Base-by-base conservation (phyloP, 2,888 invertebrate species). In the Crossocerus cetratus region DNA sequence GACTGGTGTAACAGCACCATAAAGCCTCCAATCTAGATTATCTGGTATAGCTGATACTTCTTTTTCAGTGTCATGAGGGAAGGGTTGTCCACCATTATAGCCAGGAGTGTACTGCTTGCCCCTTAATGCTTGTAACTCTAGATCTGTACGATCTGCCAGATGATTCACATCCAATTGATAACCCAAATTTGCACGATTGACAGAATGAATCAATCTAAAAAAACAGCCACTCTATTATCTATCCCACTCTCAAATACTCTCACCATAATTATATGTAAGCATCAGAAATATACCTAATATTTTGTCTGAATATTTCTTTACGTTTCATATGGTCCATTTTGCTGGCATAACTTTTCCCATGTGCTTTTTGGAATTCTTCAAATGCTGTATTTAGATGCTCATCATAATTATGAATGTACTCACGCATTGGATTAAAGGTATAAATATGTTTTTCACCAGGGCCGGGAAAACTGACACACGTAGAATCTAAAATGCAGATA, bases 401-500 rank as follows among this genome's bases (percentile, higher is more conserved):
- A 20, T 94, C 94, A 43, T 92, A 91, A 43, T 92, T 92, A 0
- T 95, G 94, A 14, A 98, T 91, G 85, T 96, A 98, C 91, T 99
- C 98, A 78, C 93, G 93, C 95, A 98, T 98, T 0, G 98, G 98
- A 91, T 98, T 98, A 91, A 97, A 97, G 0, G 96, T 95, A 64
- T 95, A 95, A 84, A 93, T 91, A 87, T 96, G 95, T 16, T 92
- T 92, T 4, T 92, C 91, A 0, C 96, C 96, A 1, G 98, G 98
- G 0, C 97, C 98, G 0, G 98, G 98, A 91, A 98, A 98, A 14
- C 94, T 93, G 1, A 93, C 91, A 86, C 96, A 97, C 13, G 93
- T 91, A 86, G 94, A 87, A 69, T 92, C 95, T 53, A 44, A 4
- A 66, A 60, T 22, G 14, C 20, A 45, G 43, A 60, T 11, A 68